Base-by-base conservation (phyloP, 2,797 vertebrate species). In the Chloroceryle inda region DNA sequence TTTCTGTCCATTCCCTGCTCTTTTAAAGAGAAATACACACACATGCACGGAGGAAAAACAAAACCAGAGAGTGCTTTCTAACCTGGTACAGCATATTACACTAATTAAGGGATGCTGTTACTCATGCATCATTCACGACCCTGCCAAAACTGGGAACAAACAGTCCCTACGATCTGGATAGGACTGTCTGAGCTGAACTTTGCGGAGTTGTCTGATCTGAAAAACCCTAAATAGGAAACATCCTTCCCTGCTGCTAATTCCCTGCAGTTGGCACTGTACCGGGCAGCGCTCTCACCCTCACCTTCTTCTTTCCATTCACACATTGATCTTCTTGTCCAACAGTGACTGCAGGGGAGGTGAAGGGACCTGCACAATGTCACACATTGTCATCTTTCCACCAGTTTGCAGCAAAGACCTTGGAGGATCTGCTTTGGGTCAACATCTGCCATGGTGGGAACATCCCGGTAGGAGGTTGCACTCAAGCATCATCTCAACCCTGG, bases 61-160 rank as follows among this genome's bases (percentile, higher is more conserved):
- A 93, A 90, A 72, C n/a, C 76, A 91, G 93, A 91, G 94, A 88
- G 82, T 69, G 40, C 76, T 95, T 92, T 88, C 74, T 96, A 97
- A 97, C 97, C 96, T 97, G 96, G 93, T 97, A 83, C 49, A 82
- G 88, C 95, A 91, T 96, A 94, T 94, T 97, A 96, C 84, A 91
- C 93, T 95, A 92, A 97, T 96, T 96, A 94, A 91, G 92, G 82
- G 94, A 95, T 96, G 86, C 92, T 96, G 79, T 96, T 96, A 90
- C 58, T 97, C 95, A 96, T 94, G 92, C 93, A 97, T 95, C 94
- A 95, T 96, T 96, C 91, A 96, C 5, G 4, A 96, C 72, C 84
- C 92, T 95, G 92, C 96, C 95, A 97, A 95, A 95, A 94, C 69
- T 47, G 61, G 94, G 96, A 97, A 97, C 97, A 97, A 96, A 97